A percentile compares a stretch with the other conserved stretches of the same genome.
phyloP scores from a whole-genome alignment of 2,113 vertebrate genomes.

The Malaclemys terrapin region DNA sequence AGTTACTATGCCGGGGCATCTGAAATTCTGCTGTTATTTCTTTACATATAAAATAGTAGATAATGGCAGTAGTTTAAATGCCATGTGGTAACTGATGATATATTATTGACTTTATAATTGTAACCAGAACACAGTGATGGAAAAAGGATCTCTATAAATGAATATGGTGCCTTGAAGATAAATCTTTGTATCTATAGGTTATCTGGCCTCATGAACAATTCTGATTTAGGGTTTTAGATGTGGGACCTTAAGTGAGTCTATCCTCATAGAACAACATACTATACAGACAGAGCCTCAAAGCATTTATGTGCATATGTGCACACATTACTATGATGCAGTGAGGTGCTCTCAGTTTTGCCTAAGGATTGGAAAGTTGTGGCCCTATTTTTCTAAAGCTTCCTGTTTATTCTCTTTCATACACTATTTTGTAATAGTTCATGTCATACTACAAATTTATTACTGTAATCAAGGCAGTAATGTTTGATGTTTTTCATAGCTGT shows the following conservation, averaged over 20 bases:
- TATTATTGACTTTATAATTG: background rate
- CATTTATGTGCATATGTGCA: fast-evolving
- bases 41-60: background rate
- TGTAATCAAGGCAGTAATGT: background rate
- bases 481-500: background rate
- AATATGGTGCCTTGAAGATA: background rate
- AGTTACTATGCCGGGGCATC: background rate
- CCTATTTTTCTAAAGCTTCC: background rate
- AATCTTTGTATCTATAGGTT: background rate
- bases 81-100: background rate
- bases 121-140: background rate
- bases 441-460: background rate
- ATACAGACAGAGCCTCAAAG: background rate
- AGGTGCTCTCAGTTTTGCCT: background rate
- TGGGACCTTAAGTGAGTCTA: background rate
- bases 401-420: background rate
- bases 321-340: background rate
- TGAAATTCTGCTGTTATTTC: background rate
- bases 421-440: background rate
- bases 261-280: background rate
- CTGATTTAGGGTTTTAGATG: background rate
- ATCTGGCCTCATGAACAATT: background rate
- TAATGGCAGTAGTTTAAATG: background rate
- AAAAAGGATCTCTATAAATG: background rate
- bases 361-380: background rate